These are phyloP conservation scores for Alauda arvensis DNA, from an alignment of 2,797 vertebrate genomes.

Conservation along the genomic window DNA sequence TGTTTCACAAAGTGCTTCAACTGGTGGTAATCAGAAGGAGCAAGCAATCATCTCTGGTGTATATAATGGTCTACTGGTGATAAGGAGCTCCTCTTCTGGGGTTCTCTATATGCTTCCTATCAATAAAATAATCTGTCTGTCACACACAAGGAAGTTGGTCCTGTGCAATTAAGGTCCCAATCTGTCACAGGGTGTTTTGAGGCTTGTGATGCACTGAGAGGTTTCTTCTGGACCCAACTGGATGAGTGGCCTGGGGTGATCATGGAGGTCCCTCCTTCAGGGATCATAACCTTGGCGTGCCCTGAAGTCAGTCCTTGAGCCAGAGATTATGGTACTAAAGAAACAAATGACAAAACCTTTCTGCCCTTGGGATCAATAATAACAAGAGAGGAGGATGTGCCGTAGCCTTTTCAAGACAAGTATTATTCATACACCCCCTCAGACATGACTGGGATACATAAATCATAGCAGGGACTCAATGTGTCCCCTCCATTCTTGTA, in stretches of 20 bases:
- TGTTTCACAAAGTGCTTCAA: neutral
- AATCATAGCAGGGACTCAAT: neutral
- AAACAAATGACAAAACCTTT: neutral
- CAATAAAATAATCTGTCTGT: neutral
- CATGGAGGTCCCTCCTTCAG: neutral
- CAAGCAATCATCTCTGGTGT: neutral
- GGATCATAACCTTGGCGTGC: neutral
- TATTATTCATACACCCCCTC: neutral
- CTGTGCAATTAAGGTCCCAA: neutral
- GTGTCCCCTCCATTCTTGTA: neutral
- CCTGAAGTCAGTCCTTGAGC: neutral
- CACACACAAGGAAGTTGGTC: neutral
- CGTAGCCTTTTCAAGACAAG: neutral
- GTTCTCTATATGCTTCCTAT: neutral
- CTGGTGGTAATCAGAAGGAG: neutral
- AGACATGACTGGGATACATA: neutral
- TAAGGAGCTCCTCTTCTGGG: neutral
- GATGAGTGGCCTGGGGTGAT: neutral
- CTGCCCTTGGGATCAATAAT: neutral
- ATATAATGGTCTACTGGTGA: neutral
- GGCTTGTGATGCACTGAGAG: neutral
- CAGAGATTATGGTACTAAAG: neutral
- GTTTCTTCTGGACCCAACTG: neutral
- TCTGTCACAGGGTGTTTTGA: neutral
- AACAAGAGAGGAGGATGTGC: neutral